A percentile compares a stretch with the other conserved stretches of the same genome.
These are phyloP conservation scores for Catharus bicknelli DNA, from an alignment of 2,113 vertebrate species.

Conservation along the genomic window DNA sequence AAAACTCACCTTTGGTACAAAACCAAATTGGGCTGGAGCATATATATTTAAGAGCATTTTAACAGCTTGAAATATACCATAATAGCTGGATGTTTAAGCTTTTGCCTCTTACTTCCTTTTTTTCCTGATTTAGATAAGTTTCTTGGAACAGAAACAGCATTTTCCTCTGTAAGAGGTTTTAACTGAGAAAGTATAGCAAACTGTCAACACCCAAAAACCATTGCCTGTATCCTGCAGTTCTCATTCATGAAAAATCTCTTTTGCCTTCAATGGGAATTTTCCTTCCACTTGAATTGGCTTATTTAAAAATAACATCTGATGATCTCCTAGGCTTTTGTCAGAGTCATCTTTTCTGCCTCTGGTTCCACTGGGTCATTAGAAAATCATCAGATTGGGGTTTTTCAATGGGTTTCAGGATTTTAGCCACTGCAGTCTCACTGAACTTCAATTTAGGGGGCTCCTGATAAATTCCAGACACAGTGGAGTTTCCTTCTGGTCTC, in stretches of 20 bases:
- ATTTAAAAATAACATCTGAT: conserved; percentile 52
- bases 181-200: conserved; percentile 34
- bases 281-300: conserved; percentile 11
- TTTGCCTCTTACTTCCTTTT: neutral
- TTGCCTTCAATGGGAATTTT: conserved; percentile 59
- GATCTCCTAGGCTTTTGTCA: conserved; percentile 16
- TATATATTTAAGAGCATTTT: neutral
- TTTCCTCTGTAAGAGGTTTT: neutral
- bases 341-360: conserved; percentile 22
- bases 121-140: neutral
- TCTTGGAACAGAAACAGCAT: conserved; percentile 30
- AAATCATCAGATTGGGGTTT: neutral
- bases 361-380: neutral
- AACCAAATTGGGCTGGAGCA: neutral
- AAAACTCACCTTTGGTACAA: neutral
- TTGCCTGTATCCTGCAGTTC: conserved; percentile 19
- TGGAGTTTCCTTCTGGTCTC: neutral
- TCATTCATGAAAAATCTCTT: conserved; percentile 54
- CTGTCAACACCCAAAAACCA: conserved; percentile 54
- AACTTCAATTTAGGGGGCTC: neutral
- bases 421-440: neutral
- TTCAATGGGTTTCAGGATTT: neutral
- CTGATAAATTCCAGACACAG: neutral
- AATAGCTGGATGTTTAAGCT: neutral
- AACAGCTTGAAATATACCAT: neutral